phyloP scores from a whole-genome alignment of 2,113 vertebrate genomes.

The Melanerpes formicivorus region DNA sequence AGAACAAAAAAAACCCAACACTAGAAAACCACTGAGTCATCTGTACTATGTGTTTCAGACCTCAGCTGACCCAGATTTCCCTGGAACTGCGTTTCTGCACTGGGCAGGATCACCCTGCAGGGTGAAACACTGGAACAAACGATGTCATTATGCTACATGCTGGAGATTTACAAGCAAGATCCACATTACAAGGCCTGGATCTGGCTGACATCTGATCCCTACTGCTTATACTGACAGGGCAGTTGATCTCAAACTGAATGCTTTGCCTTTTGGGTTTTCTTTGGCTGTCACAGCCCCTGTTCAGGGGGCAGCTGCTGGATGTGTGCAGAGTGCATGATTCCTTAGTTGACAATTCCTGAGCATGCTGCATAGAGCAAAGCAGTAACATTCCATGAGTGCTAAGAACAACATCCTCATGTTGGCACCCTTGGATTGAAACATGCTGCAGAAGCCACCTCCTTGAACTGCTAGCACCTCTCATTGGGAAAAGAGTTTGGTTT shows the following conservation, averaged over 20 bases:
- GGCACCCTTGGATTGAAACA: too few relatives aligned
- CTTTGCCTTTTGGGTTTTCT: conserved; percentile 24
- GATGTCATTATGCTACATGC: background rate
- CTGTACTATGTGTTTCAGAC: background rate
- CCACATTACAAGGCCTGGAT: background rate
- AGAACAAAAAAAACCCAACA: background rate
- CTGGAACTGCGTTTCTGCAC: background rate
- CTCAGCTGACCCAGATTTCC: conserved; percentile 44
- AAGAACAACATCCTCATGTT: too few relatives aligned
- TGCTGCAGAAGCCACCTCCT: too few relatives aligned
- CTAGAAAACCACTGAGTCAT: background rate
- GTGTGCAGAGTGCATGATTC: too few relatives aligned
- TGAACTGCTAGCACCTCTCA: too few relatives aligned
- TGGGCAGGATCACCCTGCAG: background rate
- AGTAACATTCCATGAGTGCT: too few relatives aligned
- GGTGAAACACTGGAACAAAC: background rate
- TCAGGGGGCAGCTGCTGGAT: too few relatives aligned
- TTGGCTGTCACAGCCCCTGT: background rate
- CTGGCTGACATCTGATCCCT: background rate
- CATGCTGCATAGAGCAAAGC: too few relatives aligned
- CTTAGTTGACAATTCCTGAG: too few relatives aligned
- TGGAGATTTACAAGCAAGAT: background rate
- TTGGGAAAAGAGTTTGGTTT: too few relatives aligned
- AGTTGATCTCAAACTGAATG: conserved; percentile 4
- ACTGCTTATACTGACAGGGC: background rate